Percentiles rank a stretch among this genome's conserved stretches.
phyloP scores from a whole-genome alignment of 2,113 vertebrate species.

The Oophaga pumilio region DNA sequence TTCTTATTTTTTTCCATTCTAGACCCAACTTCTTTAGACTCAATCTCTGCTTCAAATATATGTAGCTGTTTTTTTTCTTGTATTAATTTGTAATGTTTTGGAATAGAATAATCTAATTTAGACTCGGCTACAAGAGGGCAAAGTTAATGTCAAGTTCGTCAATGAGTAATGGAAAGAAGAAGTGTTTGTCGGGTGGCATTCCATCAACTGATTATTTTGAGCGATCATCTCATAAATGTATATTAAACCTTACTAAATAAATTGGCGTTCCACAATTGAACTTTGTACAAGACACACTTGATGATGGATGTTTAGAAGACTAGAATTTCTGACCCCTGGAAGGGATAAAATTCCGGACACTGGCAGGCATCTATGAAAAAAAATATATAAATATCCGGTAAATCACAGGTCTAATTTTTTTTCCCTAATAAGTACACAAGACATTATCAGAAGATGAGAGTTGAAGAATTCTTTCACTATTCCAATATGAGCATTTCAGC shows the following conservation, averaged over 20 bases:
- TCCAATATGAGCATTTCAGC: neutral
- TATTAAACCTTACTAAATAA: constrained; percentile 19
- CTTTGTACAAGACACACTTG: constrained; percentile 5
- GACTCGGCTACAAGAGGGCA: constrained; percentile 28
- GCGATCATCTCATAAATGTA: constrained; percentile 6
- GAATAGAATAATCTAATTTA: constrained; percentile 52
- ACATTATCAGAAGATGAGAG: neutral
- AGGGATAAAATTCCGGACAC: neutral
- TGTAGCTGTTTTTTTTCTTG: constrained; percentile 13
- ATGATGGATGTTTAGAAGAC: neutral
- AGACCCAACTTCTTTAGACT: constrained; percentile 39
- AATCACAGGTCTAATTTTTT: neutral
- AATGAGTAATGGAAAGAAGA: constrained; percentile 38
- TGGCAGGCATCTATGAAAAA: neutral
- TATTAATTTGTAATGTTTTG: constrained; percentile 38
- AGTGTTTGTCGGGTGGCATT: constrained; percentile 39
- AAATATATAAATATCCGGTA: neutral
- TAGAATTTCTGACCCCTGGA: neutral
- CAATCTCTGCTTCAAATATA: constrained; percentile 35
- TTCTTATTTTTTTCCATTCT: neutral
- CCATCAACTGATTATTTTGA: constrained; percentile 14
- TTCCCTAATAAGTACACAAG: neutral
- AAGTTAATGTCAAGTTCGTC: constrained; percentile 49
- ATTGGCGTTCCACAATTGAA: neutral
- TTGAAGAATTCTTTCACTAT: neutral